A percentile compares a stretch with the other conserved stretches of the same genome.
Conservation (phyloP, 2,113 vertebrate genomes). For the Poeciliopsis prolifica region DNA sequence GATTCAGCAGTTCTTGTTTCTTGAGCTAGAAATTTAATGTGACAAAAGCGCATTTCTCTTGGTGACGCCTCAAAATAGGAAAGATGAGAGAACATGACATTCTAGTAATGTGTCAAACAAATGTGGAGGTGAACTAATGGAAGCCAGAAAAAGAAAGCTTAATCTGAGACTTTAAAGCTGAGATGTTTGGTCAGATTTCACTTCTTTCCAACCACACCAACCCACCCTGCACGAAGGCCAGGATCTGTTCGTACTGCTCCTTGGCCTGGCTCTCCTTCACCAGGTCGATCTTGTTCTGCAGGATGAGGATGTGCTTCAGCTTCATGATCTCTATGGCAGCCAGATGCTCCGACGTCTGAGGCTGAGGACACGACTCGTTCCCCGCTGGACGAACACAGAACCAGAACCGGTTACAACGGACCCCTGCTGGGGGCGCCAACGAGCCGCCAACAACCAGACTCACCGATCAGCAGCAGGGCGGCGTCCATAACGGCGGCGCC, state of each 20-base stretch:
- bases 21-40: no score
- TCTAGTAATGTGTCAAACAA: no score
- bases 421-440: no score
- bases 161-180: neutral
- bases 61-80: no score
- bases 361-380: constrained; percentile 98
- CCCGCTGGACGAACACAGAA: constrained; percentile 82
- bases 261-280: constrained; percentile 99
- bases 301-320: constrained; percentile 98
- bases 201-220: neutral
- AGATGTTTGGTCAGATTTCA: neutral
- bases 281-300: constrained; percentile 98
- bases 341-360: constrained; percentile 98
- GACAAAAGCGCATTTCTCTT: no score
- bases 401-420: neutral
- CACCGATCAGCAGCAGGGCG: constrained; percentile 92
- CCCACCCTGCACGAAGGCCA: constrained; percentile 98
- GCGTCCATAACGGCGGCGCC: constrained; percentile 99
- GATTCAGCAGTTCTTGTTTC: no score
- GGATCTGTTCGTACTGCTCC: constrained; percentile 98
- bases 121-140: no score
- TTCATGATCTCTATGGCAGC: constrained; percentile 99
- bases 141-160: no score
- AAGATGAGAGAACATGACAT: no score
- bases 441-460: neutral